phyloP scores from a whole-genome alignment of 2,888 invertebrate species.

The Pachymerium ferrugineum region DNA sequence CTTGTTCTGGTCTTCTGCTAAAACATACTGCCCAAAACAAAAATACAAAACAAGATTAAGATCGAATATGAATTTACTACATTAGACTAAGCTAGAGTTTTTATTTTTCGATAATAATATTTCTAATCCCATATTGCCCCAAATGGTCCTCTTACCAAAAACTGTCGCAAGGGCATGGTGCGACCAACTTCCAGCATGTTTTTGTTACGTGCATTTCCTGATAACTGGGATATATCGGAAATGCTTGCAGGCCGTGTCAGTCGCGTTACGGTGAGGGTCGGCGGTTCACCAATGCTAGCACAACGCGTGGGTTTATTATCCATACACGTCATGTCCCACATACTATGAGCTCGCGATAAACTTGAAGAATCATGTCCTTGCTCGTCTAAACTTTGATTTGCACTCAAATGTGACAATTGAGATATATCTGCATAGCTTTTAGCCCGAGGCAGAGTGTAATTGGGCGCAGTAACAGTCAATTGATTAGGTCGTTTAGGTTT shows the following conservation, averaged over 20 bases:
- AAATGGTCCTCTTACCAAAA: conserved; percentile 35
- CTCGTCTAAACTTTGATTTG: background rate
- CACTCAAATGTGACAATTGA: conserved; percentile 29
- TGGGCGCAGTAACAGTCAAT: background rate
- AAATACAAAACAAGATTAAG: background rate
- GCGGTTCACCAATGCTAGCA: conserved; percentile 33
- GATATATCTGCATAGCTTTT: conserved; percentile 36
- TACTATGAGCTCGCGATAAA: conserved; percentile 33
- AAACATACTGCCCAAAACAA: conserved; percentile 1
- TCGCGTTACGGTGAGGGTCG: background rate
- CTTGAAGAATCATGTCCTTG: background rate
- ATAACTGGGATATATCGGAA: conserved; percentile 36
- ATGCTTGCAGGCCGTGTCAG: conserved; percentile 32
- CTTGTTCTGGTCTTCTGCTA: conserved; percentile 29
- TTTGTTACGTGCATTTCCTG: conserved; percentile 27
- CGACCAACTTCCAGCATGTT: conserved; percentile 34
- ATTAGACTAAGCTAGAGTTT: no score
- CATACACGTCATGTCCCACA: conserved; percentile 36
- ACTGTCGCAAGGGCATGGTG: conserved; percentile 35
- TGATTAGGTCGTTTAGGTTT: background rate
- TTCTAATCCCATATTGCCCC: background rate
- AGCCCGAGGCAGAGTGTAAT: conserved; percentile 28
- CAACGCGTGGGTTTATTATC: conserved; percentile 28
- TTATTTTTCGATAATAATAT: background rate
- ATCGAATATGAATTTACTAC: no score